These are phyloP conservation scores for Acanthochromis polyacanthus DNA, from an alignment of 2,113 vertebrate species.

Conservation along the genomic window DNA sequence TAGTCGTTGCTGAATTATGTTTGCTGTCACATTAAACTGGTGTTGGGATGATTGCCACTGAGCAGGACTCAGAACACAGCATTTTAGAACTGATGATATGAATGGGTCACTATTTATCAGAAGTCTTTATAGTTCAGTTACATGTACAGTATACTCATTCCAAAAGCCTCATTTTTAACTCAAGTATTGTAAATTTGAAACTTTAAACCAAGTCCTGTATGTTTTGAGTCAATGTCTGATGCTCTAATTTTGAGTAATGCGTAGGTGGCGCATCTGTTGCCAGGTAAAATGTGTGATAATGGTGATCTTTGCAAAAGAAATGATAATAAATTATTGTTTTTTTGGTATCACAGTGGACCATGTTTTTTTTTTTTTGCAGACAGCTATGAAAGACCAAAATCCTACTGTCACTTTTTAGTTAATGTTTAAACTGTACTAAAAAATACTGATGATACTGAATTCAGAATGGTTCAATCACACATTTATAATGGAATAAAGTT, in stretches of 20 bases:
- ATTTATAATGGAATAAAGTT: not conserved
- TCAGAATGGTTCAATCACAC: not conserved
- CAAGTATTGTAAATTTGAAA: constrained; percentile 88
- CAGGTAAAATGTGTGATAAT: constrained; percentile 91
- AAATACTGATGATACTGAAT: not conserved
- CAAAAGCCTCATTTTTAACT: constrained; percentile 81
- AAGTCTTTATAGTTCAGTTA: constrained; percentile 59
- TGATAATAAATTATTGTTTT: constrained; percentile 95
- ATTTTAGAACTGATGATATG: constrained; percentile 31
- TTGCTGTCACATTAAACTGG: constrained; percentile 42
- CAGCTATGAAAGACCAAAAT: not conserved
- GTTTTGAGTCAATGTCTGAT: constrained; percentile 91
- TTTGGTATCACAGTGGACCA: constrained; percentile 66
- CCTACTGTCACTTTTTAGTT: not conserved
- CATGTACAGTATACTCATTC: constrained; percentile 72
- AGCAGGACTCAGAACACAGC: constrained; percentile 80
- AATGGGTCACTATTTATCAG: constrained; percentile 43
- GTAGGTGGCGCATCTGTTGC: constrained; percentile 92
- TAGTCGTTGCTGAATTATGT: constrained; percentile 30
- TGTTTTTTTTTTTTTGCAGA: constrained; percentile 22
- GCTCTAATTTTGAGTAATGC: constrained; percentile 88
- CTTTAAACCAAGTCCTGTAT: constrained; percentile 87
- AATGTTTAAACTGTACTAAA: not conserved
- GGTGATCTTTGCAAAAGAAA: constrained; percentile 89
- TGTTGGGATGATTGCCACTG: constrained; percentile 72